phyloP scores from a whole-genome alignment of 2,888 invertebrate species.

The Melipona bicolor region DNA sequence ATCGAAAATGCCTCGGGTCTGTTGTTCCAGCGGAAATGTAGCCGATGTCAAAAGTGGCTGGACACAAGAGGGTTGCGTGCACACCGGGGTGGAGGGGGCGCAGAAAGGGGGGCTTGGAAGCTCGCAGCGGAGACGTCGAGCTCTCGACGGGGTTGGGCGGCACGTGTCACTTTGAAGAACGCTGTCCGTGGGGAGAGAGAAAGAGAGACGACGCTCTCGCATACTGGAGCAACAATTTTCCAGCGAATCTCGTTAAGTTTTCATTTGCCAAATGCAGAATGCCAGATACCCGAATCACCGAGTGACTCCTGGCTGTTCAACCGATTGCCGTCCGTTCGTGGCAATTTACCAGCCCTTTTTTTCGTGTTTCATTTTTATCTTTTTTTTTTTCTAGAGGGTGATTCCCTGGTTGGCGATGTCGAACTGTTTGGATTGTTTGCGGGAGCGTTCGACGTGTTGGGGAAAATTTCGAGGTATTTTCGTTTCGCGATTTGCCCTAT shows the following conservation, averaged over 20 bases:
- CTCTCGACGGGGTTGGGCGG: conserved; percentile 32
- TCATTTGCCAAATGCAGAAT: conserved; percentile 78
- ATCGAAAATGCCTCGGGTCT: conserved; percentile 73
- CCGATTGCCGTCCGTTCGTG: conserved; percentile 34
- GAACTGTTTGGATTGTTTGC: conserved; percentile 17
- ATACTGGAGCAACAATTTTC: conserved; percentile 61
- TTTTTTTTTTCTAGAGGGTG: background rate
- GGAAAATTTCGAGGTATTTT: background rate
- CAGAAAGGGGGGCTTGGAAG: conserved; percentile 3
- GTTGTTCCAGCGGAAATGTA: conserved; percentile 79
- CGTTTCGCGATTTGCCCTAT: too few relatives aligned
- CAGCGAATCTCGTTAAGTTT: conserved; percentile 80
- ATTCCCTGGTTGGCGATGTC: conserved; percentile 11
- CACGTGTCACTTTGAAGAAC: conserved; percentile 74
- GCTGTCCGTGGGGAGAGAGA: conserved; percentile 49
- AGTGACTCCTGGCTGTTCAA: conserved; percentile 55
- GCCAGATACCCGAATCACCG: conserved; percentile 34
- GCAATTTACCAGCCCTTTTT: conserved; percentile 47
- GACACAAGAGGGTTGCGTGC: conserved; percentile 1
- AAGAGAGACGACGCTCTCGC: background rate
- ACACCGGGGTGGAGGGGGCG: background rate
- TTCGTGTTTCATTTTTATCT: background rate
- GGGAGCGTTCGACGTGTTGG: background rate
- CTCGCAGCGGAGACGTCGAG: conserved; percentile 7
- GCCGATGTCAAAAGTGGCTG: conserved; percentile 77